Base-by-base conservation (phyloP, 2,888 invertebrate genomes). In the Isoperla grammatica region DNA sequence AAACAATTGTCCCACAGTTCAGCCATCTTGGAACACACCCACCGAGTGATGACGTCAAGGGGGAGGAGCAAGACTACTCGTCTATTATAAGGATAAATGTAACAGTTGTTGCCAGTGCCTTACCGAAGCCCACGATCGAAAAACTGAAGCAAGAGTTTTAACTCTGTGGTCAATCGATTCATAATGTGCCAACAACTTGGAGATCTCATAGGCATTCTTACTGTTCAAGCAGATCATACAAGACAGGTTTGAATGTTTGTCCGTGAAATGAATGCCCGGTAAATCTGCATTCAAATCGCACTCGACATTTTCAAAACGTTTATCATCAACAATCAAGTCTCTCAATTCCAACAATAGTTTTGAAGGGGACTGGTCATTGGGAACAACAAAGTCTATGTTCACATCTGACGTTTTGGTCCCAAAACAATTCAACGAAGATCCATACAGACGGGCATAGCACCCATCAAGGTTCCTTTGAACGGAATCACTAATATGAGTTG, bases 51-150 rank as follows among this genome's bases (percentile, higher is more conserved):
- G n/a, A n/a, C n/a, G n/a, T n/a, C n/a, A n/a, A n/a, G n/a, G n/a
- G n/a, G n/a, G n/a, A n/a, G n/a, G n/a, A n/a, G n/a, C n/a, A n/a
- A n/a, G n/a, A n/a, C n/a, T n/a, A n/a, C n/a, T n/a, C n/a, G n/a
- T n/a, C n/a, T n/a, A n/a, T n/a, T n/a, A n/a, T n/a, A n/a, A n/a
- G n/a, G n/a, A n/a, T n/a, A n/a, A n/a, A n/a, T n/a, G n/a, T n/a
- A n/a, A n/a, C n/a, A n/a, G n/a, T n/a, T n/a, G n/a, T n/a, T n/a
- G n/a, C n/a, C n/a, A 43, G 8, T 17, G 15, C 19, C 57, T 22
- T 46, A 57, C 57, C 46, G 35, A 15, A 29, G 57, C 57, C 57
- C 57, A 57, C 8, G 20, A 15, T 9, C 57, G 45, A 23, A 57
- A 57, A 15, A 48, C 45, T n/a, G 37, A 13, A 1, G 57, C 57